These are phyloP conservation scores for Eucidaris tribuloides DNA, from an alignment of 35 echinoderm and acorn worm species.

Conservation along the genomic window DNA sequence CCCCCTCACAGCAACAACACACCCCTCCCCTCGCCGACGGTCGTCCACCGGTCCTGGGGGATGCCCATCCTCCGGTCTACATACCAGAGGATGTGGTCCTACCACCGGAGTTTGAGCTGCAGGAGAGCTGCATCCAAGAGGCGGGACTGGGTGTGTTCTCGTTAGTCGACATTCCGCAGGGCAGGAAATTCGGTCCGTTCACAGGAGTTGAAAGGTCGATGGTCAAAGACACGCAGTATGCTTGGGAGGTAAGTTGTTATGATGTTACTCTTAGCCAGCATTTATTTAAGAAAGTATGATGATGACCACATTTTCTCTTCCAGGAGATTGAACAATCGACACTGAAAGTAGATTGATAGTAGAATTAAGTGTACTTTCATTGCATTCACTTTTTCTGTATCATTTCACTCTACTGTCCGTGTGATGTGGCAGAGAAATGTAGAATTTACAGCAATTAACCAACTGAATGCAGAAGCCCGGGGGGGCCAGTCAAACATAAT, in stretches of 20 bases:
- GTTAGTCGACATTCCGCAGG: conserved; percentile 37
- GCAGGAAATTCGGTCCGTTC: conserved; percentile 70
- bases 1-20: background rate
- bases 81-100: conserved; percentile 74
- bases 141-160: conserved; percentile 69
- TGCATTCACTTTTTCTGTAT: no score
- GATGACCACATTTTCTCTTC: no score
- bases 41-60: background rate
- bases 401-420: no score
- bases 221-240: conserved; percentile 51
- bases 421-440: no score
- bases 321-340: no score
- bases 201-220: conserved; percentile 39
- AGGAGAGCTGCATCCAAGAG: conserved; percentile 52
- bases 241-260: conserved; percentile 77
- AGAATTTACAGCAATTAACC: no score
- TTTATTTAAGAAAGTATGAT: no score
- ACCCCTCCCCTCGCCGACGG: conserved; percentile 9
- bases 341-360: no score
- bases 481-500: no score
- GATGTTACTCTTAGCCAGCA: no score
- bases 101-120: conserved; percentile 69
- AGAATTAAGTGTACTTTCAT: no score
- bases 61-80: conserved; percentile 41
- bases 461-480: no score